Percentiles rank a stretch among this genome's conserved stretches.
Conservation (phyloP, 1,140 invertebrate species). For the Adelges cooleyi region DNA sequence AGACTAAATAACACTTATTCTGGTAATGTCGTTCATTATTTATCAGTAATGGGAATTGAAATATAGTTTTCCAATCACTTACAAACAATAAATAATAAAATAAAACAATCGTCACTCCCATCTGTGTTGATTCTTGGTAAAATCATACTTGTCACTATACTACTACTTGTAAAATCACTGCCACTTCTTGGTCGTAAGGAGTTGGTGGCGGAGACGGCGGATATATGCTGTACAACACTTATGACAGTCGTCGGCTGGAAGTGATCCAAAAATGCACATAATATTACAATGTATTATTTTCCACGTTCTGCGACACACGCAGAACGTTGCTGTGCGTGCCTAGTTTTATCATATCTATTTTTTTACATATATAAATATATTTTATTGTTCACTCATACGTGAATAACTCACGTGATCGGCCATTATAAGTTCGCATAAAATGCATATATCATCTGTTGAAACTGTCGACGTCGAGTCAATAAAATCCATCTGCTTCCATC, state of each 20-base stretch:
- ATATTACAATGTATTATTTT: constrained; percentile 22
- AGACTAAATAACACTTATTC: no score
- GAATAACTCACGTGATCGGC: constrained; percentile 9
- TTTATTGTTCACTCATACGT: background rate
- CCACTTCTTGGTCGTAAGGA: no score
- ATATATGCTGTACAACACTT: background rate
- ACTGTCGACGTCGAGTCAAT: constrained; percentile 2
- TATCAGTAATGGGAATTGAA: no score
- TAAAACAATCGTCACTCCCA: no score
- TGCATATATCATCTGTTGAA: background rate
- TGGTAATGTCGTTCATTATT: no score
- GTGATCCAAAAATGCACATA: constrained; percentile 9
- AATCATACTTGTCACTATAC: no score
- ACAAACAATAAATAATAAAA: no score
- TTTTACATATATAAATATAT: background rate
- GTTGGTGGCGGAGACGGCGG: no score
- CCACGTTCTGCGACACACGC: background rate
- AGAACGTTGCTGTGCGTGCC: no score
- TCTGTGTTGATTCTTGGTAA: no score
- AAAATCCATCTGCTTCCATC: constrained; percentile 23
- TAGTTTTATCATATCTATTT: background rate
- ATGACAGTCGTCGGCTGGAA: background rate
- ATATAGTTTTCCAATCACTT: no score
- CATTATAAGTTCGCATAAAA: constrained; percentile 23
- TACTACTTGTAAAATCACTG: no score